A percentile compares a stretch with the other conserved stretches of the same genome.
phyloP scores from a whole-genome alignment of 2,113 vertebrate genomes.

The Nycticebus coucang region DNA sequence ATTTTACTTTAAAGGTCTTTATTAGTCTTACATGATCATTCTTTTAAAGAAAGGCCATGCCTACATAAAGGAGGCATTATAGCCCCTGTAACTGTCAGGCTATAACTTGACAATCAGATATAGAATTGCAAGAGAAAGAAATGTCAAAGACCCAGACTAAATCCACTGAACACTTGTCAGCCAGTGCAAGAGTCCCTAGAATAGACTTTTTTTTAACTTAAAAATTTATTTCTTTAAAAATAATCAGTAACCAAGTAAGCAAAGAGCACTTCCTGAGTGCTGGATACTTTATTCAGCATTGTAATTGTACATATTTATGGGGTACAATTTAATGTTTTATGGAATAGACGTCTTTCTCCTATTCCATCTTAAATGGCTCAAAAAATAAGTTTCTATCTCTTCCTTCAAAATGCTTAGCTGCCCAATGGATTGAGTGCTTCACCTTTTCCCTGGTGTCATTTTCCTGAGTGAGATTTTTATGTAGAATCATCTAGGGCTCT shows the following conservation, averaged over 20 bases:
- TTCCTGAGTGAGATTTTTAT: background rate
- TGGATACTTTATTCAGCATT: background rate
- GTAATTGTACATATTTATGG: too few species aligned
- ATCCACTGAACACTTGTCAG: background rate
- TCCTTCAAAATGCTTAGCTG: background rate
- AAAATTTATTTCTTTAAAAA: background rate
- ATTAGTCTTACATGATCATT: background rate
- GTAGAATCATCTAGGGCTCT: background rate
- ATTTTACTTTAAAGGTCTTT: constrained; percentile 53
- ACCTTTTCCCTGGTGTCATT: background rate
- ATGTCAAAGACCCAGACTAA: background rate
- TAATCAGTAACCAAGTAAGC: background rate
- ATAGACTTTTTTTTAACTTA: background rate
- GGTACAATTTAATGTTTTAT: too few species aligned
- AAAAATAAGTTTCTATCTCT: background rate
- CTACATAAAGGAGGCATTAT: background rate
- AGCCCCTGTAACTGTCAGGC: background rate
- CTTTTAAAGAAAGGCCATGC: constrained; percentile 43
- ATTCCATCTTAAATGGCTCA: background rate
- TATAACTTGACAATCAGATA: background rate
- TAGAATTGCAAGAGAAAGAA: background rate
- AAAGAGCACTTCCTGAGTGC: background rate
- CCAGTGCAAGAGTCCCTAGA: background rate
- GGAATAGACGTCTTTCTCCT: background rate
- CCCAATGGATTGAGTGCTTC: background rate